Evolutionary conservation across 2,888 invertebrate species (phyloP), one percentile per base, ranked within the genome.

Genomic region (Calliopum simillimum): DNA sequence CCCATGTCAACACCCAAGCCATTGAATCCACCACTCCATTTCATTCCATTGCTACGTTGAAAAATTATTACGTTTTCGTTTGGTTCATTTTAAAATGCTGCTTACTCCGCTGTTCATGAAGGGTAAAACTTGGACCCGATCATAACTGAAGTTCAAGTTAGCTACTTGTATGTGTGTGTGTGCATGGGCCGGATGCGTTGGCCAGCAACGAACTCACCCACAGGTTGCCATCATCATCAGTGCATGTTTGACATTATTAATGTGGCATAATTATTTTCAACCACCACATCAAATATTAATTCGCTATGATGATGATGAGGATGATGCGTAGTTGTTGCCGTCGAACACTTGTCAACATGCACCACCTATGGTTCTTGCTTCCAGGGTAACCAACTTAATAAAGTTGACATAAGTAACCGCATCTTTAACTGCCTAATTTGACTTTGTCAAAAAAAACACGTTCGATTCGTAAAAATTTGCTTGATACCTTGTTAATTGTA

Each of bases 241-340:
- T 41, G 51, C 71, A 69, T 71, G 53, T 67, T 47, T 66, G 67
- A 58, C 59, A 75, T 74, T 74, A 76, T 76, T 77, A 76, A 77
- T 76, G 77, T 76, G 76, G 75, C 77, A 77, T 77, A 77, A 77
- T 77, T 77, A 77, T 74, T 74, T 75, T 74, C 77, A 76, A 77
- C 77, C 76, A 77, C 76, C 76, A 76, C 76, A 76, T 73, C 76
- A 74, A 77, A 4, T n/a, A 76, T 76, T 76, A 76, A 77, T 76
- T 76, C 74, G 74, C 74, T 72, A 74, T 72, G 71, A n/a, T n/a
- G n/a, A n/a, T n/a, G n/a, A n/a, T n/a, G n/a, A n/a, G n/a, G n/a
- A n/a, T n/a, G n/a, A n/a, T n/a, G n/a, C n/a, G n/a, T n/a, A n/a
- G 74, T 70, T 51, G 71, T 23, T 16, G 53, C 43, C n/a, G 16